phyloP scores from a whole-genome alignment of 2,797 vertebrate species.

The Ctenopoma kingsleyae region DNA sequence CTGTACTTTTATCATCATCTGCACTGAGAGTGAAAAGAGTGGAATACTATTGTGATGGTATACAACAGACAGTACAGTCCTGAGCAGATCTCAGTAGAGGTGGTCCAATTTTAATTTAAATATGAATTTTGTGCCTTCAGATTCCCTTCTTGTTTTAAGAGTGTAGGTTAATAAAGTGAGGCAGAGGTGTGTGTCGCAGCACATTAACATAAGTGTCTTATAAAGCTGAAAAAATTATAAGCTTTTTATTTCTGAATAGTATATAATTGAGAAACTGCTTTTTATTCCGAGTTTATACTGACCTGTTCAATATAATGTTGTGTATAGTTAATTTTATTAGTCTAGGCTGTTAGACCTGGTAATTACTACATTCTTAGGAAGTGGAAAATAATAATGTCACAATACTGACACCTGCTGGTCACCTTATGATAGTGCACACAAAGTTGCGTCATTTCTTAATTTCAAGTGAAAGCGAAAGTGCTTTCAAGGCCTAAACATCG shows the following conservation, averaged over 20 bases:
- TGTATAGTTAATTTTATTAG: too few relatives aligned
- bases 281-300: too few relatives aligned
- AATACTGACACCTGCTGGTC: conserved; percentile 55
- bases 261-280: too few relatives aligned
- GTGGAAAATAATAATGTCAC: not conserved
- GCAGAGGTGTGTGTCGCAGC: not conserved
- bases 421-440: not conserved
- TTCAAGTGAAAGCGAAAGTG: conserved; percentile 51
- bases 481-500: accelerated
- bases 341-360: too few relatives aligned
- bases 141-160: not conserved
- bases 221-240: not conserved
- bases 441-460: accelerated
- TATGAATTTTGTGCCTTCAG: not conserved
- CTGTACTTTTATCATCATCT: not conserved
- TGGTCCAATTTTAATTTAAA: not conserved
- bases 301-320: too few relatives aligned
- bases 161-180: not conserved
- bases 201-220: too few relatives aligned
- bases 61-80: too few relatives aligned
- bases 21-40: not conserved
- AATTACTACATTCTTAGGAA: too few relatives aligned
- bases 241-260: not conserved
- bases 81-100: not conserved
- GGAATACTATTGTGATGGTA: too few relatives aligned